Conservation (phyloP, 2,113 vertebrate genomes). For the Thomomys bottae region DNA sequence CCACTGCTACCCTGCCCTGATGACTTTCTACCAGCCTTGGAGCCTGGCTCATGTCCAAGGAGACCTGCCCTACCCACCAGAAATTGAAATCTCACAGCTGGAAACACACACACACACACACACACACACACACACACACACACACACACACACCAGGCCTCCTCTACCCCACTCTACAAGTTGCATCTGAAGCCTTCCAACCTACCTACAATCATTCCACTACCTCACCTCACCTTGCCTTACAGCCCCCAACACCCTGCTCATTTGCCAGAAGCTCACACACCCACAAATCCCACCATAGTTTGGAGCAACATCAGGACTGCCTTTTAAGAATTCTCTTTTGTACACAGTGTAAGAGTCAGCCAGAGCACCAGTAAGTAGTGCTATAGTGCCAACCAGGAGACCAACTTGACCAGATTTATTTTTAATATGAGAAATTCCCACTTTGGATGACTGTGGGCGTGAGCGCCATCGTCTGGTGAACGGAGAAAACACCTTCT, state of each 20-base stretch:
- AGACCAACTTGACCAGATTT: neutral
- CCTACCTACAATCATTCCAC: rapidly evolving
- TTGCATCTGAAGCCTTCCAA: neutral
- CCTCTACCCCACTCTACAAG: neutral
- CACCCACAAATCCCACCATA: neutral
- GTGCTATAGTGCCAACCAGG: no score
- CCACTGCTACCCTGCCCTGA: slow-evolving; percentile 16
- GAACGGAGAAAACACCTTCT: neutral
- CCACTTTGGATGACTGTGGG: neutral
- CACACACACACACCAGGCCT: neutral
- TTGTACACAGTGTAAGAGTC: neutral
- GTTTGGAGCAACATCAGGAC: no score
- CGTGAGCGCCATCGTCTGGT: slow-evolving; percentile 74
- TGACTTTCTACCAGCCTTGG: neutral
- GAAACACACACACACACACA: neutral
- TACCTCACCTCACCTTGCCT: rapidly evolving
- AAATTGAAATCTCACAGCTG: slow-evolving; percentile 2
- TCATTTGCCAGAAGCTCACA: neutral
- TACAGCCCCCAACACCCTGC: rapidly evolving
- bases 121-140: neutral
- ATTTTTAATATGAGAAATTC: neutral
- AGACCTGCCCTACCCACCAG: neutral
- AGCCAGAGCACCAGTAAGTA: neutral
- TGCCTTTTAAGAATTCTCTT: neutral
- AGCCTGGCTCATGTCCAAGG: rapidly evolving